Percentiles rank a stretch among this genome's conserved stretches.
These are phyloP conservation scores for Zootoca vivipara DNA, from an alignment of 2,113 vertebrate species.

Conservation along the genomic window DNA sequence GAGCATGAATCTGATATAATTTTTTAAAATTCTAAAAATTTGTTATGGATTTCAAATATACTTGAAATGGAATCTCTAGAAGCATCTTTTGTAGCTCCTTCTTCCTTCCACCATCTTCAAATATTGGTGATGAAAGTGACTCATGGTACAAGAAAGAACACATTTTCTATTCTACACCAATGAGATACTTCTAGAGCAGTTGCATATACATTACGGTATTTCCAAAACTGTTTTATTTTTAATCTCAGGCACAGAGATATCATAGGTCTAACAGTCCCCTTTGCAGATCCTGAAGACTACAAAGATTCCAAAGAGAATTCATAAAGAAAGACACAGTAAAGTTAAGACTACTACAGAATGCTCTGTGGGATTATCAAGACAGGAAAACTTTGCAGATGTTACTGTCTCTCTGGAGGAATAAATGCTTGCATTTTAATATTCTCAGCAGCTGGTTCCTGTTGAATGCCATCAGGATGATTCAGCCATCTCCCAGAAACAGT, in stretches of 20 bases:
- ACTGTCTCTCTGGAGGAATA: constrained; percentile 87
- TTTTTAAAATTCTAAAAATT: too few relatives aligned
- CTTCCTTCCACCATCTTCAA: neutral
- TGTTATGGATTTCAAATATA: neutral
- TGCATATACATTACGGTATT: neutral
- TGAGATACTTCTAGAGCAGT: neutral
- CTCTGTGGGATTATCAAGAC: constrained; percentile 81
- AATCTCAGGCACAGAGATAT: neutral
- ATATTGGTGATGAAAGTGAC: constrained; percentile 3
- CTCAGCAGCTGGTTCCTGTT: constrained; percentile 87
- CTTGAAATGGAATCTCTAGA: neutral
- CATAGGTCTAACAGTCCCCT: neutral
- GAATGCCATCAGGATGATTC: constrained; percentile 88
- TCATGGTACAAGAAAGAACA: neutral
- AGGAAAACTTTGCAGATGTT: constrained; percentile 86
- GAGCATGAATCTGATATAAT: neutral
- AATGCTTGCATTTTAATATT: constrained; percentile 86
- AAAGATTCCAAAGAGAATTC: constrained; percentile 57
- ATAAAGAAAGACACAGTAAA: constrained; percentile 71
- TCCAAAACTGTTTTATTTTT: constrained; percentile 17
- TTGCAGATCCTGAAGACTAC: constrained; percentile 42
- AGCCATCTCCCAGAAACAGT: constrained; percentile 85
- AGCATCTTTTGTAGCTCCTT: neutral
- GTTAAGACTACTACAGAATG: constrained; percentile 79
- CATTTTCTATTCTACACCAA: accelerated